Evolutionary conservation across 2,113 vertebrate genomes (phyloP).

Genomic region (Hydrolagus affinis): DNA sequence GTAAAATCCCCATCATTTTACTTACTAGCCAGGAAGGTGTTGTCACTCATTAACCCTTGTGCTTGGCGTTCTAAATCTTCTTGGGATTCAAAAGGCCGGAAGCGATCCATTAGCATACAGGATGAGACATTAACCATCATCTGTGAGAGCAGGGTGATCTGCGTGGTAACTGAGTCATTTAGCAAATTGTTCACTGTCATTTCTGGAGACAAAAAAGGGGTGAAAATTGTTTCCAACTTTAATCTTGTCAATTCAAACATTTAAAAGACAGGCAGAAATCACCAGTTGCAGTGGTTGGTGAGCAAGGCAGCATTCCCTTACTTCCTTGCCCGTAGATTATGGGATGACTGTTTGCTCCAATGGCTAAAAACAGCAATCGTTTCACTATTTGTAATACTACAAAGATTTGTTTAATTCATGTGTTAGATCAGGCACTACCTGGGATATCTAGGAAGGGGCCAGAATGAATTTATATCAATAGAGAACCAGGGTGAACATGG

Average conservation of each 20-base stretch:
- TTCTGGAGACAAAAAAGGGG: constrained; percentile 41
- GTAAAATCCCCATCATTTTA: constrained; percentile 22
- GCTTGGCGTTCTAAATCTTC: constrained; percentile 46
- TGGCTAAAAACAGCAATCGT: too few relatives aligned
- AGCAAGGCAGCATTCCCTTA: too few relatives aligned
- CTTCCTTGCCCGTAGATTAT: too few relatives aligned
- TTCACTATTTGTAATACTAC: too few relatives aligned
- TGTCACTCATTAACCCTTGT: constrained; percentile 47
- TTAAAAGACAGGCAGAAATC: not conserved
- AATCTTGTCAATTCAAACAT: not conserved
- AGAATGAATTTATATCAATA: too few relatives aligned
- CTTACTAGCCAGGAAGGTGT: constrained; percentile 59
- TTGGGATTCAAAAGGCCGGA: constrained; percentile 47
- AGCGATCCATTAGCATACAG: constrained; percentile 52
- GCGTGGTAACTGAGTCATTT: constrained; percentile 38
- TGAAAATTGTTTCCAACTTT: constrained; percentile 10
- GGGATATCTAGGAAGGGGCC: too few relatives aligned
- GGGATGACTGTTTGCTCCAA: too few relatives aligned
- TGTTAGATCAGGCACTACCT: too few relatives aligned
- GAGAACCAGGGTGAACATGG: too few relatives aligned
- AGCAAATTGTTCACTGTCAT: constrained; percentile 37
- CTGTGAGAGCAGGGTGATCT: constrained; percentile 43
- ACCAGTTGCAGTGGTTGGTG: too few relatives aligned
- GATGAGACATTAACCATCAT: constrained; percentile 53
- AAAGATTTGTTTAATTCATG: too few relatives aligned